Conservation (phyloP, 2,797 vertebrate species). For the Rhinella marina region DNA sequence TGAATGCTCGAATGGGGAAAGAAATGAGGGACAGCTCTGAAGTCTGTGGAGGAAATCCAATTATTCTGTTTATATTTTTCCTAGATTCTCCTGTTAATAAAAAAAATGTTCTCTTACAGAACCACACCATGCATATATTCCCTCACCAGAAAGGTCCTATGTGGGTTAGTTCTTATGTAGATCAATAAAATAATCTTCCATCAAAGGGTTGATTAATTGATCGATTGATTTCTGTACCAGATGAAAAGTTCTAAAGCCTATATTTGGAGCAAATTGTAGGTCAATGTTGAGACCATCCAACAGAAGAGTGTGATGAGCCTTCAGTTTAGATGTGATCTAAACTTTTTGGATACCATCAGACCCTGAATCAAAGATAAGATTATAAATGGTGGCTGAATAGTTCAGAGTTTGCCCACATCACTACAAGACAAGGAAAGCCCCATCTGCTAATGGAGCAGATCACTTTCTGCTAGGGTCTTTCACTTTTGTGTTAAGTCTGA, state of each 20-base stretch:
- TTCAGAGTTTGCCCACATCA: not conserved
- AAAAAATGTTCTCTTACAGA: not conserved
- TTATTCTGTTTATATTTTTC: conserved; percentile 14
- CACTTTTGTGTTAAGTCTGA: no score
- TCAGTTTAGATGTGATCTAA: not conserved
- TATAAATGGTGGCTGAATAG: not conserved
- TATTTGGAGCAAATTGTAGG: not conserved
- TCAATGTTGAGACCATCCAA: not conserved
- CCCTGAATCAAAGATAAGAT: not conserved
- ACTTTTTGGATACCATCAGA: not conserved
- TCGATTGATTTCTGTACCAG: not conserved
- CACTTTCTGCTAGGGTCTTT: no score
- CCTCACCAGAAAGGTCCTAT: not conserved
- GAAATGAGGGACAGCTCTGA: not conserved
- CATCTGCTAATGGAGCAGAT: no score
- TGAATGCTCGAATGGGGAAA: not conserved
- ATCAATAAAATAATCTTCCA: not conserved
- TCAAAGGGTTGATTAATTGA: no score
- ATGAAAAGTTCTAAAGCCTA: not conserved
- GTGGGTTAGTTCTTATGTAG: not conserved
- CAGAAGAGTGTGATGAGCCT: not conserved
- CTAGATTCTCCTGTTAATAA: not conserved
- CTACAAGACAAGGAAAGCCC: no score
- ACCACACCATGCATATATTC: not conserved
- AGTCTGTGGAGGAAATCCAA: conserved; percentile 5